Conservation (phyloP, 2,888 invertebrate species). For the Caenorhabditis sp. region DNA sequence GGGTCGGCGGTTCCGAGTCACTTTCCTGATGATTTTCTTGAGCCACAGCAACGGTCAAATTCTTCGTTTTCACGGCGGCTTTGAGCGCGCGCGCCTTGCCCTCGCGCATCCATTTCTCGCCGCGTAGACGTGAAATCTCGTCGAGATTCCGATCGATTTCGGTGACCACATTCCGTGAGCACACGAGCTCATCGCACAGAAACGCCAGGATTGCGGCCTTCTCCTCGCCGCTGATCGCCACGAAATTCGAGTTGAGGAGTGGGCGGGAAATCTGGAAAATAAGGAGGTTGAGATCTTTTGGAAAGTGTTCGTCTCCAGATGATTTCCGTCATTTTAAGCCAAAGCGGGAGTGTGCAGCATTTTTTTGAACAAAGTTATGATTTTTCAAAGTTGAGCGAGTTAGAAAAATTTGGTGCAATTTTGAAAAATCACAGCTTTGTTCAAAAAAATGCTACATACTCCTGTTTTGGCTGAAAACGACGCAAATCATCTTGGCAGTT, state of each 20-base stretch:
- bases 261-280: slow-evolving; percentile 83
- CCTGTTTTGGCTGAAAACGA: too few relatives aligned
- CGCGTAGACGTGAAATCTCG: slow-evolving; percentile 88
- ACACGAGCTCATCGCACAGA: slow-evolving; percentile 93
- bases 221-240: slow-evolving; percentile 88
- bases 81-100: slow-evolving; percentile 85
- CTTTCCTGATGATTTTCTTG: slow-evolving; percentile 1
- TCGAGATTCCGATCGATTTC: slow-evolving; percentile 93
- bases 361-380: too few relatives aligned
- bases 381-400: too few relatives aligned
- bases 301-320: too few relatives aligned
- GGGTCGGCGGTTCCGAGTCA: slow-evolving; percentile 37
- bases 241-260: slow-evolving; percentile 88
- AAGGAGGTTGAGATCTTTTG: too few relatives aligned
- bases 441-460: too few relatives aligned
- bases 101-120: slow-evolving; percentile 93
- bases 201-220: slow-evolving; percentile 92
- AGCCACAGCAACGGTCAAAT: slow-evolving; percentile 16
- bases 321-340: too few relatives aligned
- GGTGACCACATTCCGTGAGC: slow-evolving; percentile 85
- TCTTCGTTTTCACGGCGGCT: slow-evolving; percentile 44
- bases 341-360: too few relatives aligned
- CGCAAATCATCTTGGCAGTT: too few relatives aligned
- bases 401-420: too few relatives aligned
- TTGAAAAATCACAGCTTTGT: too few relatives aligned